A percentile compares a stretch with the other conserved stretches of the same genome.
phyloP scores from a whole-genome alignment of 2,113 vertebrate genomes.

The Anguilla japonica region DNA sequence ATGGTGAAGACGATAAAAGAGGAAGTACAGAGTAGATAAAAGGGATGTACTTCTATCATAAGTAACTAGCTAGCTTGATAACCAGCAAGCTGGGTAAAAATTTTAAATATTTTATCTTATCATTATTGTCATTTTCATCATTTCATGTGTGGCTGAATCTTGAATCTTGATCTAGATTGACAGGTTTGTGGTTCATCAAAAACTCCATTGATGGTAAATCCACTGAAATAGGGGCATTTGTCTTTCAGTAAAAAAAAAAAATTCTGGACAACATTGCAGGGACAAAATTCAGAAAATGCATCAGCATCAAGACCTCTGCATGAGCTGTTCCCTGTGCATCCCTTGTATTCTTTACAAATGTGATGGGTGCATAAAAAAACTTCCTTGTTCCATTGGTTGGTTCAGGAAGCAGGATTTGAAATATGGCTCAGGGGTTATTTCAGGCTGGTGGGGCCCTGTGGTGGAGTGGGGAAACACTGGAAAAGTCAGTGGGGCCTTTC shows the following conservation, averaged over 20 bases:
- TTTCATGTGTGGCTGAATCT: neutral
- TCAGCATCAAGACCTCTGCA: neutral
- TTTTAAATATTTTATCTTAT: neutral
- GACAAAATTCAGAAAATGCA: neutral
- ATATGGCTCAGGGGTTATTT: conserved; percentile 1
- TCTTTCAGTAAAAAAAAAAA: neutral
- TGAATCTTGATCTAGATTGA: neutral
- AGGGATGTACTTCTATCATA: no score
- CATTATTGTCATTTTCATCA: no score
- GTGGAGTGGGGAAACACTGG: conserved; percentile 6
- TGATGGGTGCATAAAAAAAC: neutral
- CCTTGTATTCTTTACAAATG: neutral
- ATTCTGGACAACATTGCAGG: neutral
- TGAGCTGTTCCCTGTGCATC: neutral
- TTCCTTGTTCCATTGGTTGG: neutral
- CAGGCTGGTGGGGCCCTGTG: neutral
- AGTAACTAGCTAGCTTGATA: no score
- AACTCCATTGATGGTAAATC: neutral
- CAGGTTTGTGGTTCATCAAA: neutral
- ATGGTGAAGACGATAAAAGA: no score
- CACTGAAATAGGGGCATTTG: neutral
- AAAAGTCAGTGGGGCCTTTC: conserved; percentile 6
- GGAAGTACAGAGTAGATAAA: no score
- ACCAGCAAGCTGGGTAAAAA: no score
- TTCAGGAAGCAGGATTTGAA: conserved; percentile 3